These are phyloP conservation scores for Limanda limanda DNA, from an alignment of 2,113 vertebrate genomes.

Conservation along the genomic window DNA sequence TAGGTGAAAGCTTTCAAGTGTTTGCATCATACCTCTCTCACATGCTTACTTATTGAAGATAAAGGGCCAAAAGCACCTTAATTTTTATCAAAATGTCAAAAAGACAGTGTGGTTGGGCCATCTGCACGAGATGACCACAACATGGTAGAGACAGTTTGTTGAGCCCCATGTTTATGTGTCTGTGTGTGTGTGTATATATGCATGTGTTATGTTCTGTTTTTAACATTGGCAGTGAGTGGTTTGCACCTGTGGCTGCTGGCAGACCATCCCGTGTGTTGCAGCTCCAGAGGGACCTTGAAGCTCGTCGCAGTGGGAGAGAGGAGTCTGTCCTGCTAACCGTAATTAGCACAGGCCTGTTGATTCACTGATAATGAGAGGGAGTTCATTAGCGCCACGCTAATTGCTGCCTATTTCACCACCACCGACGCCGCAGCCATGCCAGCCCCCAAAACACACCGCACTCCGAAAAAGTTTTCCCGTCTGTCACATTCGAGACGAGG, in stretches of 20 bases:
- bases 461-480: slow-evolving; percentile 61
- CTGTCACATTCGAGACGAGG: slow-evolving; percentile 64
- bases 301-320: slow-evolving; percentile 75
- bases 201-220: slow-evolving; percentile 62
- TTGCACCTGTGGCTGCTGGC: slow-evolving; percentile 82
- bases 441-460: slow-evolving; percentile 41
- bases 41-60: slow-evolving; percentile 15
- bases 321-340: slow-evolving; percentile 82
- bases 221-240: slow-evolving; percentile 62
- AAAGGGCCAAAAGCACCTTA: too few relatives aligned
- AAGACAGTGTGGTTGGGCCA: slow-evolving; percentile 13
- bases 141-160: slow-evolving; percentile 24
- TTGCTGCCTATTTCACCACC: slow-evolving; percentile 80
- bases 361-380: slow-evolving; percentile 85
- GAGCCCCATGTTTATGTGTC: slow-evolving; percentile 27
- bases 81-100: slow-evolving; percentile 18
- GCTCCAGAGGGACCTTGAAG: slow-evolving; percentile 78
- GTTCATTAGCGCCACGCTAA: slow-evolving; percentile 84
- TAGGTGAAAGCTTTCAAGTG: too few relatives aligned
- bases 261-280: slow-evolving; percentile 69
- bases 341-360: slow-evolving; percentile 86
- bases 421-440: slow-evolving; percentile 59
- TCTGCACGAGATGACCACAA: slow-evolving; percentile 59
- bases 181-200: slow-evolving; percentile 33
- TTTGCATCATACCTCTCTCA: slow-evolving; percentile 1